Evolutionary conservation across 2,888 invertebrate species (phyloP).

Genomic region (Leucophenga maculata): DNA sequence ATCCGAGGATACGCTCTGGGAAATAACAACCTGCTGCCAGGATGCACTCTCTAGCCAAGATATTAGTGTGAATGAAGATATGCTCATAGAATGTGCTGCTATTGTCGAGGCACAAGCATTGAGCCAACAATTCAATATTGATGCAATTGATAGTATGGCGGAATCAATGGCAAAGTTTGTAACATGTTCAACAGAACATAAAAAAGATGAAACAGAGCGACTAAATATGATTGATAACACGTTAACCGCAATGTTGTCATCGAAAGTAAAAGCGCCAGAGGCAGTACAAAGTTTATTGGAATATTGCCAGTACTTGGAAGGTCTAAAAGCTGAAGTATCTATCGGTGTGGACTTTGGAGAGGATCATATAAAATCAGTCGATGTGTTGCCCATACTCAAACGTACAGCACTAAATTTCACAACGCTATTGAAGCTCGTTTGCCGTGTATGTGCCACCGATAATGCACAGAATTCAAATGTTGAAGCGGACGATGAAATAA

Average conservation of each 20-base stretch:
- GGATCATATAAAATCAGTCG: constrained; percentile 38
- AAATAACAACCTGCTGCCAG: constrained; percentile 76
- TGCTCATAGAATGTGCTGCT: constrained; percentile 55
- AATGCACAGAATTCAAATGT: constrained; percentile 29
- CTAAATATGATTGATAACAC: constrained; percentile 55
- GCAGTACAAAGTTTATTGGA: constrained; percentile 44
- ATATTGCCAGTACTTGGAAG: constrained; percentile 58
- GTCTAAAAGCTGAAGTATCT: constrained; percentile 49
- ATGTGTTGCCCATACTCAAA: constrained; percentile 48
- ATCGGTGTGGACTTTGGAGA: constrained; percentile 45
- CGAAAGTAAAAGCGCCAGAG: constrained; percentile 36
- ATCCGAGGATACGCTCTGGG: constrained; percentile 74
- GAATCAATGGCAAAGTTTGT: constrained; percentile 65
- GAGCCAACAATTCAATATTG: constrained; percentile 33
- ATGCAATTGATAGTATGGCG: constrained; percentile 57
- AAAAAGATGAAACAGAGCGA: constrained; percentile 52
- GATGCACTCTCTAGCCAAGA: constrained; percentile 73
- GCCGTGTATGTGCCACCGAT: constrained; percentile 40
- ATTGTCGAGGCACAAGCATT: constrained; percentile 53
- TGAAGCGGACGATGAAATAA: constrained; percentile 60
- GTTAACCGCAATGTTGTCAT: constrained; percentile 44
- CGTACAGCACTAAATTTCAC: constrained; percentile 60
- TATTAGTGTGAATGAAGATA: constrained; percentile 54
- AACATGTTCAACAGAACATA: constrained; percentile 66
- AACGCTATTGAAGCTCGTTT: constrained; percentile 63